phyloP scores from a whole-genome alignment of 2,888 invertebrate genomes.

The Phengaris arion region DNA sequence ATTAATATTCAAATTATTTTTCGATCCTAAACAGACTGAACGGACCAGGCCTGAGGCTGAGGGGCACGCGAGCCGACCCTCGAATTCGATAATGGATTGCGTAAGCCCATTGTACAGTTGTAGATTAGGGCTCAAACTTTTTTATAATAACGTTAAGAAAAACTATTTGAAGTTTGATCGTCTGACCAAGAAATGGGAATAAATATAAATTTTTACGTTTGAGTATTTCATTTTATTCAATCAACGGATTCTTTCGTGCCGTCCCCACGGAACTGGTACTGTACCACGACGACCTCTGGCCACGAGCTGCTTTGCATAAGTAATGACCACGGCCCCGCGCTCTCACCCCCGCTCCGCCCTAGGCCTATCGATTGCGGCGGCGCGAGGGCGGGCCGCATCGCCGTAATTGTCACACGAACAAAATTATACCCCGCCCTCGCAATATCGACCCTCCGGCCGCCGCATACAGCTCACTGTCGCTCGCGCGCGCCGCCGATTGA shows the following conservation, averaged over 20 bases:
- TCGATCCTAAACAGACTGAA: background rate
- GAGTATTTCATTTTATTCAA: background rate
- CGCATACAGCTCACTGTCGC: slow-evolving; percentile 59
- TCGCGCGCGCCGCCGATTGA: slow-evolving; percentile 54
- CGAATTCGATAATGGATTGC: slow-evolving; percentile 60
- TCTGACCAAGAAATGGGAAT: background rate
- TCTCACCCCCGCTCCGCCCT: slow-evolving; percentile 80
- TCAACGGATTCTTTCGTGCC: background rate
- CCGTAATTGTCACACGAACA: slow-evolving; percentile 78
- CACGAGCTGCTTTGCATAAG: slow-evolving; percentile 72
- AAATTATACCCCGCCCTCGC: slow-evolving; percentile 64
- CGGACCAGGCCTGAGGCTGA: slow-evolving; percentile 48
- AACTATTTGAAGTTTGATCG: background rate
- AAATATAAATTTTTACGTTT: background rate
- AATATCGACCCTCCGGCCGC: slow-evolving; percentile 68
- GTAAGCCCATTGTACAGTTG: slow-evolving; percentile 58
- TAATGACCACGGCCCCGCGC: slow-evolving; percentile 59
- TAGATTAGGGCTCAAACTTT: slow-evolving; percentile 54
- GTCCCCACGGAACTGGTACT: slow-evolving; percentile 34
- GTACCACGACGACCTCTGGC: slow-evolving; percentile 32
- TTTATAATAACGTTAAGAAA: background rate
- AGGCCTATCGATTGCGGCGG: slow-evolving; percentile 86
- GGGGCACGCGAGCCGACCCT: slow-evolving; percentile 66
- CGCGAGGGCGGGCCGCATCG: slow-evolving; percentile 78
- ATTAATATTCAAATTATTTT: slow-evolving; percentile 16